Percentiles rank a stretch among this genome's conserved stretches.
Evolutionary conservation across 2,797 vertebrate species (phyloP).

Genomic region (Parauchenoglanis punctatus): DNA sequence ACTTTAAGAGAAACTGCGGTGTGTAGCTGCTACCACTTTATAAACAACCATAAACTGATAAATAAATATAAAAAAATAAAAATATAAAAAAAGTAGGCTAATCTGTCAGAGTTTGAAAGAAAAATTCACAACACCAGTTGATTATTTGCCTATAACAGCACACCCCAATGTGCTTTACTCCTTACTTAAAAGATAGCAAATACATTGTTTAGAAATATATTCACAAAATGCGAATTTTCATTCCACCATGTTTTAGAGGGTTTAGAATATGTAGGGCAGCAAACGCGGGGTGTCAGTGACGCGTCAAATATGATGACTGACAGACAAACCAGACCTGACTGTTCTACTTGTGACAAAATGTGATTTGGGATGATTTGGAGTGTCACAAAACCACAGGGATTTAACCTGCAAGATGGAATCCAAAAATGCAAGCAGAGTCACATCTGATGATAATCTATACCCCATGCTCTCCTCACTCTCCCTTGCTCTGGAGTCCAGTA

Average conservation of each 20-base stretch:
- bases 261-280: conserved; percentile 7
- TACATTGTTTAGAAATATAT: background rate
- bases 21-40: background rate
- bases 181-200: background rate
- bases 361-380: conserved; percentile 20
- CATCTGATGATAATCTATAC: conserved; percentile 9
- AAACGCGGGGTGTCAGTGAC: background rate
- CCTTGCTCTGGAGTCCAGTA: background rate
- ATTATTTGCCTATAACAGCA: background rate
- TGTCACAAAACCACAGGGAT: conserved; percentile 17
- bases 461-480: background rate
- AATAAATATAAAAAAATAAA: background rate
- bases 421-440: conserved; percentile 8
- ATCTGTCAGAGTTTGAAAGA: too few species aligned
- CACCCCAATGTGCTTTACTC: background rate
- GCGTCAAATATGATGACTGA: conserved; percentile 17
- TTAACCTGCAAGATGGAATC: conserved; percentile 18
- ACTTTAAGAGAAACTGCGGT: background rate
- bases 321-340: conserved; percentile 16
- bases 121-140: background rate
- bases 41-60: background rate
- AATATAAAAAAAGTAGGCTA: background rate
- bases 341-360: conserved; percentile 16
- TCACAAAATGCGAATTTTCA: background rate
- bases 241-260: background rate